Base-by-base conservation (phyloP, 64 coral and sea anemone genomes). In the Trachythela sp. region DNA sequence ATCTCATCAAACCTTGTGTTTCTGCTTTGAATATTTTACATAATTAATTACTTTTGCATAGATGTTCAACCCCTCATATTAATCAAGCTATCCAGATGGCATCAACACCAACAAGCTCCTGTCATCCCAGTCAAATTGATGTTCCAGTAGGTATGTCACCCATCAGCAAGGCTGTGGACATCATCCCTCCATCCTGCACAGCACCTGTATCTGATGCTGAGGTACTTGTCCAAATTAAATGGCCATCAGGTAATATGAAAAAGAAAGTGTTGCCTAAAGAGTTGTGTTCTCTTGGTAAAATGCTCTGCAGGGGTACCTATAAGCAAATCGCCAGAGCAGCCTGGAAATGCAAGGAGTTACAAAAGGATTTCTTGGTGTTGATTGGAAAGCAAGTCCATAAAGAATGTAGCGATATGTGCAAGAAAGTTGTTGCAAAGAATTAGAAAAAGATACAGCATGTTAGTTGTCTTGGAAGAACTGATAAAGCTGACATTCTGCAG, bases 211-310 rank as follows among this genome's bases (percentile, higher is more conserved):
- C 68, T 14, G 68, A 72, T 24, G 24, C 3, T 1, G 33, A 72
- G 26, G 68, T 72, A 72, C 33, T 35, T 72, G 68, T 72, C 24
- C 68, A 72, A 35, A 26, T 72, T 31, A 35, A 72, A 31, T 72
- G 68, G 68, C 68, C 68, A 72, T 72, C 68, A 72, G 33, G 33
- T 27, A 26, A 27, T 31, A 26, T 27, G 15, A 2, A 26, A 72
- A 72, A 72, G 68, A 35, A 26, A 72, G 49, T 52, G 49, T 35
- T 72, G 68, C 68, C 68, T 24, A 72, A 35, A 31, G 68, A 72
- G 33, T 35, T 72, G 10, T 72, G 68, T 35, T 72, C 68, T 26
- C 68, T 72, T 72, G 68, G 68, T 72, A 72, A 35, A 72, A 72
- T 72, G 68, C 10, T 72, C 17, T 72, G 3, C 4, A 72, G 68